phyloP scores from a whole-genome alignment of 2,888 invertebrate genomes.

The Corbicula japonica region DNA sequence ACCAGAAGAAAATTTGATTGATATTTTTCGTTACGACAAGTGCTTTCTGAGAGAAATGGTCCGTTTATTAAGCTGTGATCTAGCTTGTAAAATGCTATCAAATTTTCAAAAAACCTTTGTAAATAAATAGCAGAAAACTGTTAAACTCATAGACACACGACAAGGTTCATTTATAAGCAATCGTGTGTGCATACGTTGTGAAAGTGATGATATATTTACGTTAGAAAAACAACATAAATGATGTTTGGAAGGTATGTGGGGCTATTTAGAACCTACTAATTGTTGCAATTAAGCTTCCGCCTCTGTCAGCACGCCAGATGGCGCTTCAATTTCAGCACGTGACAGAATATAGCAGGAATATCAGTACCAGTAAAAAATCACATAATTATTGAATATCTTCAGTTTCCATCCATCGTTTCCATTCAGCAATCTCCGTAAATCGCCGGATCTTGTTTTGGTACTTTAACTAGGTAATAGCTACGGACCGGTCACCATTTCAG shows the following conservation, averaged over 20 bases:
- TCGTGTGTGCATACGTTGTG: constrained; percentile 61
- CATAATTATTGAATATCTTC: background rate
- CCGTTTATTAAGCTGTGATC: constrained; percentile 58
- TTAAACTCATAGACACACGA: constrained; percentile 58
- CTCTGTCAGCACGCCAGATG: constrained; percentile 67
- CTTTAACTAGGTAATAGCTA: no score
- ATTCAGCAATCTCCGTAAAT: background rate
- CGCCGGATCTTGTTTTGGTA: background rate
- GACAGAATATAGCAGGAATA: constrained; percentile 22
- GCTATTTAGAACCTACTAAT: constrained; percentile 65
- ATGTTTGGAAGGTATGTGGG: constrained; percentile 52
- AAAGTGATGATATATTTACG: constrained; percentile 67
- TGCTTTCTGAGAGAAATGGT: constrained; percentile 59
- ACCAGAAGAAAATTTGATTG: no score
- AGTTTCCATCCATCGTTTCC: background rate
- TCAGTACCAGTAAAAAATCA: background rate
- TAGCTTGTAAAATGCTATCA: constrained; percentile 63
- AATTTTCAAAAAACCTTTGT: constrained; percentile 62
- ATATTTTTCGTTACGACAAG: constrained; percentile 59
- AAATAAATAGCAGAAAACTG: constrained; percentile 66
- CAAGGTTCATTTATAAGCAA: constrained; percentile 70
- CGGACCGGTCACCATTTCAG: no score
- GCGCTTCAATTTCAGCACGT: constrained; percentile 59
- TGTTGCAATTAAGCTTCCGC: constrained; percentile 67
- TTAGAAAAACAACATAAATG: constrained; percentile 68